Conservation (phyloP, 2,113 vertebrate species). For the Phocoena phocoena region DNA sequence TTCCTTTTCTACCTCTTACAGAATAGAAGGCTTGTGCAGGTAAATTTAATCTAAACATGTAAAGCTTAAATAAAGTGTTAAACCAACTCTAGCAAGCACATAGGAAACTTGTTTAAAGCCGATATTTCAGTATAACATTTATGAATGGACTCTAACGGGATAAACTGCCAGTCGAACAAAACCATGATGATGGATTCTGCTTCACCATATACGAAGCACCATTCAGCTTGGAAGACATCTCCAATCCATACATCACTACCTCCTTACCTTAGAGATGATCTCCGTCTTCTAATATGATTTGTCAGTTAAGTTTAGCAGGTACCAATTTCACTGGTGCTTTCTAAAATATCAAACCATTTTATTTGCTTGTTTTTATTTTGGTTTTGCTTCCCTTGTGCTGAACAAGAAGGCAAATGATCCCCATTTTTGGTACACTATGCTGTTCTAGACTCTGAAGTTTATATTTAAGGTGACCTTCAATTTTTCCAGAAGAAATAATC, state of each 20-base stretch:
- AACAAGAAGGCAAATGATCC: neutral
- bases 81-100: neutral
- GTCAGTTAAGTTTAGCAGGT: neutral
- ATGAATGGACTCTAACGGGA: neutral
- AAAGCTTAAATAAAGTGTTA: neutral
- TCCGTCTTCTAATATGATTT: neutral
- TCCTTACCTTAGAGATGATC: neutral
- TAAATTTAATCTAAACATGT: conserved; percentile 20
- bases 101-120: conserved; percentile 15
- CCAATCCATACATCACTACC: rapidly evolving
- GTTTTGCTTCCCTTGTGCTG: neutral
- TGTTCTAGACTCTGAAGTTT: neutral
- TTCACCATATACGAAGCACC: rapidly evolving
- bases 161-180: neutral
- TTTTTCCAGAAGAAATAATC: neutral
- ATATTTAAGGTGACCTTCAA: neutral
- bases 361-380: neutral
- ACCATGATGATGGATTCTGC: neutral
- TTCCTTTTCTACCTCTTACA: neutral
- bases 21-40: conserved; percentile 1
- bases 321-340: neutral
- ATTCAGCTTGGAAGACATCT: neutral
- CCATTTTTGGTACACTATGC: neutral
- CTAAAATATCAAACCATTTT: neutral
- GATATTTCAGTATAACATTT: neutral